These are phyloP conservation scores for Ariolimax columbianus DNA, from an alignment of 2,888 invertebrate species.

Conservation along the genomic window DNA sequence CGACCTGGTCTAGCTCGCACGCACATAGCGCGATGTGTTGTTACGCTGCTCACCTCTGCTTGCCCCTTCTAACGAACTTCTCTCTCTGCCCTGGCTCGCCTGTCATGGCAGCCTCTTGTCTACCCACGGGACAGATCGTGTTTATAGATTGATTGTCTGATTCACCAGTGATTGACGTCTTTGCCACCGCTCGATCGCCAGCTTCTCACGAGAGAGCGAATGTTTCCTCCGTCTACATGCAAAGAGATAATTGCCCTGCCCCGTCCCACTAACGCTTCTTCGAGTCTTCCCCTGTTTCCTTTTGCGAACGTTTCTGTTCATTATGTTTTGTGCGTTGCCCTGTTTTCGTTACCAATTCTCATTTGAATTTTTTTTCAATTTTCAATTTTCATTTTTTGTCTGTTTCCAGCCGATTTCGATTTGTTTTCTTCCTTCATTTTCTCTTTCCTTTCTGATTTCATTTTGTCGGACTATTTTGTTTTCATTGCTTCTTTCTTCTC, in stretches of 20 bases:
- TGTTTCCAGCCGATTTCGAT: no score
- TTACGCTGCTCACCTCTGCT: not conserved
- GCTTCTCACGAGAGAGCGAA: not conserved
- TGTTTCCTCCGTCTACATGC: not conserved
- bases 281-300: not conserved
- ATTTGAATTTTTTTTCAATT: not conserved
- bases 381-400: not conserved
- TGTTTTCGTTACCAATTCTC: not conserved
- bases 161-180: slow-evolving; percentile 11
- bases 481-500: no score
- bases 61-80: not conserved
- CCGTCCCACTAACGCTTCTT: not conserved
- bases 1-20: not conserved
- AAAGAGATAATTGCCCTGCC: not conserved
- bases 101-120: not conserved
- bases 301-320: not conserved
- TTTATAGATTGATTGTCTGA: slow-evolving; percentile 4
- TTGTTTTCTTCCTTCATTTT: not conserved
- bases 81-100: not conserved
- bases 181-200: not conserved
- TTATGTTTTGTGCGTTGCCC: not conserved
- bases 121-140: not conserved
- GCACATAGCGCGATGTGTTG: not conserved
- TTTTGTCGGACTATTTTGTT: not conserved
- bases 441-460: not conserved